These are phyloP conservation scores for Melospiza melodia DNA, from an alignment of 2,113 vertebrate species.

Conservation along the genomic window DNA sequence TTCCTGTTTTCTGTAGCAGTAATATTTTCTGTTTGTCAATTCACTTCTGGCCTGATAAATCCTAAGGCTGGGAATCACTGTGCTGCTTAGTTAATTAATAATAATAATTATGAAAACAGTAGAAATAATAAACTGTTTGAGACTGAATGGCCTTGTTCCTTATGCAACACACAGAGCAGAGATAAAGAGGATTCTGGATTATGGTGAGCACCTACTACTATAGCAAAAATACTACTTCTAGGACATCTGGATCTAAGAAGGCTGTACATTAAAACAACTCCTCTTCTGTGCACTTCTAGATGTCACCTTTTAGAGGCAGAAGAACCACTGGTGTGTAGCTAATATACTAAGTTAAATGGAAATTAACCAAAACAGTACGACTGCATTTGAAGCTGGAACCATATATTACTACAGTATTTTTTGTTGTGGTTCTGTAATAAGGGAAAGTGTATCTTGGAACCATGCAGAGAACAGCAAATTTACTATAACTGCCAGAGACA, in stretches of 20 bases:
- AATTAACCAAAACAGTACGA: conserved; percentile 1
- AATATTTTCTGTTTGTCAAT: neutral
- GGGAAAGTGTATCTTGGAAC: conserved; percentile 31
- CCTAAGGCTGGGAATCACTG: neutral
- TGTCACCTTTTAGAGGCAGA: neutral
- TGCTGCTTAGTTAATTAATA: neutral
- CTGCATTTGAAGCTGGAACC: neutral
- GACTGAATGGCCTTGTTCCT: neutral
- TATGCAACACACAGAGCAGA: neutral
- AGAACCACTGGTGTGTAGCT: neutral
- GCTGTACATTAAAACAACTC: rapidly evolving
- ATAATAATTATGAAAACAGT: neutral
- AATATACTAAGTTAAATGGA: neutral
- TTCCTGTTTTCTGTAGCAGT: neutral
- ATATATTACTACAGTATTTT: conserved; percentile 18
- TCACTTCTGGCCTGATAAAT: neutral
- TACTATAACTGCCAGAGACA: conserved; percentile 45
- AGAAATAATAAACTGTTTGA: neutral
- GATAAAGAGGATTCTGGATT: neutral
- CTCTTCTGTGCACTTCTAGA: neutral
- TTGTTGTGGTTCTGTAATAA: conserved; percentile 33
- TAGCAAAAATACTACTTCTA: neutral
- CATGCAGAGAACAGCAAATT: conserved; percentile 45
- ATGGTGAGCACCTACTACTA: neutral
- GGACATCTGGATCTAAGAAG: neutral